Evolutionary conservation across 2,888 invertebrate species (phyloP).

Genomic region (Drosophila nr. perissopoda): DNA sequence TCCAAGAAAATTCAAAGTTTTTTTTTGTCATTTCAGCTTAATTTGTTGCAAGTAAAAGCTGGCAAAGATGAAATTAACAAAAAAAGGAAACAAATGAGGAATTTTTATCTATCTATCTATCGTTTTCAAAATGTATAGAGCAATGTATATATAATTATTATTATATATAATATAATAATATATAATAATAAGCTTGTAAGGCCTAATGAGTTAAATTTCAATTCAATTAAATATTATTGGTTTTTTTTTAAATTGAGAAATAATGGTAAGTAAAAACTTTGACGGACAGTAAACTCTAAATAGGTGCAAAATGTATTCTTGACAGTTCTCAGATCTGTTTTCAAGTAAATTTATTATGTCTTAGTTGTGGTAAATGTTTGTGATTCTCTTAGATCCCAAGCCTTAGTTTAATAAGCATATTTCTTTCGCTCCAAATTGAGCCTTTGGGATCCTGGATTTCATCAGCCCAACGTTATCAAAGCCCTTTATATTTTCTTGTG

Average conservation of each 20-base stretch:
- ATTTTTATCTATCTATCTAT: neutral
- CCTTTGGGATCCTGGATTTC: no score
- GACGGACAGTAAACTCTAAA: rapidly evolving
- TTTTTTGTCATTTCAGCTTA: neutral
- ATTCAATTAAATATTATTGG: neutral
- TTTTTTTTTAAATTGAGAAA: neutral
- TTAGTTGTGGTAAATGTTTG: neutral
- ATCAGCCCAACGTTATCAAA: neutral
- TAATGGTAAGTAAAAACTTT: no score
- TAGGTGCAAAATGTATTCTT: neutral
- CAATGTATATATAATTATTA: neutral
- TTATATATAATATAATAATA: neutral
- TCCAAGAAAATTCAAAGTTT: neutral
- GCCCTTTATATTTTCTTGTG: rapidly evolving
- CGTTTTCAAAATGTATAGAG: neutral
- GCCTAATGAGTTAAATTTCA: neutral
- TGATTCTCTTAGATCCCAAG: neutral
- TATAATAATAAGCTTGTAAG: rapidly evolving
- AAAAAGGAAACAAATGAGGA: neutral
- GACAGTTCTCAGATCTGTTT: no score
- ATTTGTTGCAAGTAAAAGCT: neutral
- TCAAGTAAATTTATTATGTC: neutral
- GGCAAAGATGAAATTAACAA: no score
- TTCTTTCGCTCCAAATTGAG: neutral
- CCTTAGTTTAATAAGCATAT: neutral